Base-by-base conservation (phyloP, 2,888 invertebrate species). In the Megamerina dolium region DNA sequence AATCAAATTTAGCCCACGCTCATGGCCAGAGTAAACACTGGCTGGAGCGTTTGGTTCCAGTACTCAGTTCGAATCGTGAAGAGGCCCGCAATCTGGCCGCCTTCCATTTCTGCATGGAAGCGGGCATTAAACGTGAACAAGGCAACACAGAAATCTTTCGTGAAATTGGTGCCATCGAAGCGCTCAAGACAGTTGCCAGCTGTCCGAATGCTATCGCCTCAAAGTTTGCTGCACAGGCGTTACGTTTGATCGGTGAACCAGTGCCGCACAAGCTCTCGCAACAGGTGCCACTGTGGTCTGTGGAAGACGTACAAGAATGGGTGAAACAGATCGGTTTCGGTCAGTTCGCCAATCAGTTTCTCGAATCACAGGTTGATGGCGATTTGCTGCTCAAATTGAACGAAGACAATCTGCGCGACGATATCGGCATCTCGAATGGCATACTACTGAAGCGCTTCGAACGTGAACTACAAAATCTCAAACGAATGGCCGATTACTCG, bases 21-120 rank as follows among this genome's bases (percentile, higher is more conserved):
- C 94, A 95, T 61, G 96, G 96, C 1, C 93, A 96, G 72, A 93
- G 94, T 63, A 88, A 89, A 65, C 89, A 89, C 59, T 96, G 96
- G 96, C 74, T 97, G 41, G 82, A 88, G 70, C 78, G 90, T 57
- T 76, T 99, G 52, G 91, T 97, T 4, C 95, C 96, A 1, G 91
- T 97, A 10, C 75, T 99, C 41, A 88, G 87, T 65, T 95, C 95
- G 30, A 90, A 94, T 65, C 77, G 95, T 48, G 92, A 95, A 65
- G 97, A 97, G 72, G 96, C 97, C 0, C 80, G 94, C 60, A 94
- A 93, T 66, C 74, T 99, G 57, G 97, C 96, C 4, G 95, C 97
- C 26, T 99, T 97, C 69, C 99, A 99, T 67, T 89, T 96, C 70
- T 95, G 95, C 64, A 95, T 99, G 94, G 99, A 99, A 73, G 96